A percentile compares a stretch with the other conserved stretches of the same genome.
Evolutionary conservation across 2,113 vertebrate species (phyloP).

Genomic region (Spermophilus dauricus): DNA sequence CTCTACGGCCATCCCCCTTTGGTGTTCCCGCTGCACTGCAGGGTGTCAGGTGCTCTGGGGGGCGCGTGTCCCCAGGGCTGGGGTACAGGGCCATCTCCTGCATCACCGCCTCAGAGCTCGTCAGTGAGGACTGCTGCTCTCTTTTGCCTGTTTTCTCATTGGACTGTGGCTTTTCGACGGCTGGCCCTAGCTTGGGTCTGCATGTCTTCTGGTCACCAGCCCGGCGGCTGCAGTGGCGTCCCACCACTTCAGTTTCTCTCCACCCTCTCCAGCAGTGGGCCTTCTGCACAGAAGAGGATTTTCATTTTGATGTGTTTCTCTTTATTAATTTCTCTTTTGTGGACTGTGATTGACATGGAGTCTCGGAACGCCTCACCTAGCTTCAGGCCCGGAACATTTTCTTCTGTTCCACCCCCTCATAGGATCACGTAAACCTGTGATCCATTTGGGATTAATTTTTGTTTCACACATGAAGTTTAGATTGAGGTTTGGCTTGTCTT

Average conservation of each 20-base stretch:
- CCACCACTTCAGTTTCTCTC: not conserved
- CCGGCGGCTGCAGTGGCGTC: rapidly evolving
- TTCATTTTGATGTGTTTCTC: not conserved
- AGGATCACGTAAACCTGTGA: not conserved
- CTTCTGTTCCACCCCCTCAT: too few species aligned
- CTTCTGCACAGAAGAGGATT: not conserved
- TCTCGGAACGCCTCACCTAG: not conserved
- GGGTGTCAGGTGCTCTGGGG: too few species aligned
- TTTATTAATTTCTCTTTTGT: not conserved
- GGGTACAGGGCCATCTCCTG: too few species aligned
- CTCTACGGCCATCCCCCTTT: not conserved
- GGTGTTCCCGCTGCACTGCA: too few species aligned
- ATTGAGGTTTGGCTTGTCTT: not conserved
- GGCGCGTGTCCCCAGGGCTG: too few species aligned
- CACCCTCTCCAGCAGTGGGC: not conserved
- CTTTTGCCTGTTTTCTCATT: not conserved
- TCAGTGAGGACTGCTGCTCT: not conserved
- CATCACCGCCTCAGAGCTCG: not conserved
- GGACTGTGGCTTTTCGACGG: not conserved
- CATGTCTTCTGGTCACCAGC: rapidly evolving
- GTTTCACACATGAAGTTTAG: not conserved
- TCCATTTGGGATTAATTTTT: not conserved
- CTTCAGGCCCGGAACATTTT: not conserved
- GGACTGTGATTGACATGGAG: not conserved
- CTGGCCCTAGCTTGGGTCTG: not conserved